Evolutionary conservation across 2,888 invertebrate species (phyloP), one percentile per base, ranked within the genome.

Genomic region (Orthosia cruda): DNA sequence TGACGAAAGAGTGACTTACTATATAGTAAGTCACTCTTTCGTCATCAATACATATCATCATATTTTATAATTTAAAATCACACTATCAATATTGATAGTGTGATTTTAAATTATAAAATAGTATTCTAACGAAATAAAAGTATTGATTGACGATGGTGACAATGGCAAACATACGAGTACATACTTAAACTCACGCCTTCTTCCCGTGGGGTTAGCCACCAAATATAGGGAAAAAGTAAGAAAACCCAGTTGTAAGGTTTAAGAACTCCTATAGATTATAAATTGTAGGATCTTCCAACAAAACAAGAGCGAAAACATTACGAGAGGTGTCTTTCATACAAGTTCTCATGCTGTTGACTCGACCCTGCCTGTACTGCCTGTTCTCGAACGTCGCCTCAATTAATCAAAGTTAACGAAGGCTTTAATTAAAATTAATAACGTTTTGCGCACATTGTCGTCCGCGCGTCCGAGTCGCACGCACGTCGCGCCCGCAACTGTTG

Each of bases 341-440:
- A 57, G 62, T 77, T 81, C 47, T 66, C 50, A 59, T 70, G 58
- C 26, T 65, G 61, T 26, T 61, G 45, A 45, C 50, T 20, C 61
- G 18, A n/a, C n/a, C 32, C n/a, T 40, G 26, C 40, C 40, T 20
- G 59, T 20, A 15, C 47, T 26, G 54, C 13, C 50, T 57, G 57
- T 47, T 47, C 68, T 79, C 66, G 71, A 82, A 74, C 78, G 85
- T 87, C 86, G 73, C 85, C 86, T 83, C 90, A 87, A 91, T 92
- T 92, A 89, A 92, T 92, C 92, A 91, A 87, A 88, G 84, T 84
- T 89, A 89, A 90, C 89, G 91, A 91, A 90, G 87, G 82, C 86
- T 88, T 88, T 89, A 88, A 91, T 92, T 92, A 91, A 90, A 92
- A 91, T 92, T 89, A 90, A 90, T 89, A 89, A 88, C 81, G 77